Percentiles rank a stretch among this genome's conserved stretches.
These are phyloP conservation scores for Acanthosoma haemorrhoidale DNA, from an alignment of 2,888 invertebrate genomes.

Conservation along the genomic window DNA sequence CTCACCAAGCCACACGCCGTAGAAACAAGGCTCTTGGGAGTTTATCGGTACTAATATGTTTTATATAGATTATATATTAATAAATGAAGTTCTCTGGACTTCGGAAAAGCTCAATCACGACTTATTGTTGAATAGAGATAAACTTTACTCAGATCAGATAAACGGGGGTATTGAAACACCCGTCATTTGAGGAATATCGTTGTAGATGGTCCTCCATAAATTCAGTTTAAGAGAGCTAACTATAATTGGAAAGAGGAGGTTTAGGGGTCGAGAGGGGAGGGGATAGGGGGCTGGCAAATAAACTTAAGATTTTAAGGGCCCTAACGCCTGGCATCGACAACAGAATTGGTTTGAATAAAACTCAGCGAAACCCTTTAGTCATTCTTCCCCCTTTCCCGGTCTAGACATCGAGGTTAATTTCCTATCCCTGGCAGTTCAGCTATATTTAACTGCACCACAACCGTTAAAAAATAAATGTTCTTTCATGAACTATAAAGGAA, in stretches of 20 bases:
- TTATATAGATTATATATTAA: too few relatives aligned
- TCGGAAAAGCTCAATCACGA: too few relatives aligned
- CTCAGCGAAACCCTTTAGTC: not conserved
- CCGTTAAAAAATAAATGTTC: not conserved
- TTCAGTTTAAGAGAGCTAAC: not conserved
- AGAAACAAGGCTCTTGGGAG: too few relatives aligned
- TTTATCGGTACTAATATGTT: too few relatives aligned
- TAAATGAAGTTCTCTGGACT: too few relatives aligned
- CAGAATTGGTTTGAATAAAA: not conserved
- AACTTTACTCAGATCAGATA: not conserved
- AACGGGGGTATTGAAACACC: not conserved
- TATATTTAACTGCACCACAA: not conserved
- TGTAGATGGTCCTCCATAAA: not conserved
- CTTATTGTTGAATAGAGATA: too few relatives aligned
- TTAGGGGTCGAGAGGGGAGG: not conserved
- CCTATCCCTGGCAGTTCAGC: not conserved
- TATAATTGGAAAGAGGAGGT: slow-evolving; percentile 3
- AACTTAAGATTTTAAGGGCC: not conserved
- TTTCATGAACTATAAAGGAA: not conserved
- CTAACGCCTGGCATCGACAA: too few relatives aligned
- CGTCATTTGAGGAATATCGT: not conserved
- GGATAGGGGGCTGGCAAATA: not conserved
- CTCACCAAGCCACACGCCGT: too few relatives aligned
- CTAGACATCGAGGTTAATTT: not conserved
- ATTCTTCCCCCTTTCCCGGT: not conserved